phyloP scores from a whole-genome alignment of 1,140 invertebrate genomes.

The Heliconius melpomene region DNA sequence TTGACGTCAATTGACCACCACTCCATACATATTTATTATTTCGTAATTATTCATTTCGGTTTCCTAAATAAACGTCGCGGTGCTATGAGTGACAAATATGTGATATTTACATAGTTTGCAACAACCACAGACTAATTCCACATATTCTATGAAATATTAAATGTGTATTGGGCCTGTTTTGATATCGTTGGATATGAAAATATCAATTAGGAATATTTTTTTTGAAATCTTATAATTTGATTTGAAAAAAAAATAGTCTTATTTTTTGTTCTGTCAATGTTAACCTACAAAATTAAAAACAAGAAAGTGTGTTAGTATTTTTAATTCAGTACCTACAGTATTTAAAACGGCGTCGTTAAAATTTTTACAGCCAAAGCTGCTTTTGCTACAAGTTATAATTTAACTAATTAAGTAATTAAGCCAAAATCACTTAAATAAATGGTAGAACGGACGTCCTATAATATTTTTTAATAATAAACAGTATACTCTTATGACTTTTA shows the following conservation, averaged over 20 bases:
- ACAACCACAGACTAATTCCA: constrained; percentile 27
- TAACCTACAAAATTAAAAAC: too few species aligned
- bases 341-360: not conserved
- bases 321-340: not conserved
- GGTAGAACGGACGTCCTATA: not conserved
- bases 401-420: not conserved
- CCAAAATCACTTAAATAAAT: not conserved
- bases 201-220: not conserved
- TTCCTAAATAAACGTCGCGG: constrained; percentile 44
- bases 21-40: constrained; percentile 50
- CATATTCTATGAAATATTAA: not conserved
- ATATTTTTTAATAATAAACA: not conserved
- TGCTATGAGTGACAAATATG: constrained; percentile 32
- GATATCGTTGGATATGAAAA: not conserved
- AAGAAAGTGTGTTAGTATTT: too few species aligned
- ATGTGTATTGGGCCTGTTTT: not conserved
- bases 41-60: constrained; percentile 50
- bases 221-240: not conserved
- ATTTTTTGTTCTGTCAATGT: not conserved
- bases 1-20: constrained; percentile 50
- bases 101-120: constrained; percentile 40
- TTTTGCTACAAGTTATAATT: not conserved
- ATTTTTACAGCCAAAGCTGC: not conserved
- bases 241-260: not conserved
- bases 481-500: not conserved